Base-by-base conservation (phyloP, 2,888 invertebrate species). In the Dryobotodes eremita region DNA sequence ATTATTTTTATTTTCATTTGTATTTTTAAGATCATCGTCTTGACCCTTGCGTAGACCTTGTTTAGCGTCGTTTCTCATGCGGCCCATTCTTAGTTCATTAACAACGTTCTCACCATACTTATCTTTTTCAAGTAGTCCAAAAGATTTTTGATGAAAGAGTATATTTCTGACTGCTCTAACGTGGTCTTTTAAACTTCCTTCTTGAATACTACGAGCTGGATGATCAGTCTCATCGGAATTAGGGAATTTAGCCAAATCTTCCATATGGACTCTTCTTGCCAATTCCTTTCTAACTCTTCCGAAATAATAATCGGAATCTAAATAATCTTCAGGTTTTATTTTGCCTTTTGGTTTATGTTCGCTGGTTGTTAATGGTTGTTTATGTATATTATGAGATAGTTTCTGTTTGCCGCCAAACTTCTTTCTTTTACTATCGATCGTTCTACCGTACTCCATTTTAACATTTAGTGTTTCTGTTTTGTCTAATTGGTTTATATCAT, bases 301-400 rank as follows among this genome's bases (percentile, higher is more conserved):
- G 57, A 88, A 91, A 79, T 94, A 93, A 77, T 94, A 92, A 70
- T 90, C 83, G 61, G 73, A 68, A 48, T 93, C 93, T 26, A 91
- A 78, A 86, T 93, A 92, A 75, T 93, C 93, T 74, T 90, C 85
- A 0, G 90, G 85, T 77, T 92, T 91, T 6, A 70, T 46, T 61
- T 78, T 55, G 8, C 69, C 42, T 13, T 0, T 20, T 42, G 61
- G 23, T 78, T 26, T 46, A 48, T 77, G 4, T 8, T 42, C 13
- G 15, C 36, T 46, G 5, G 7, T 31, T 8, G 36, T 48, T 0
- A 6, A 3, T 1, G 68, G 75, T 7, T 13, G 26, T 53, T 48
- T 83, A 3, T 72, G 42, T 11, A 64, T 68, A 50, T 10, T 23
- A 6, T 68, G 55, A 0, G 17, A 1, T 8, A 36, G 2, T 57